These are phyloP conservation scores for Catagonus wagneri DNA, from an alignment of 2,113 vertebrate species.

Conservation along the genomic window DNA sequence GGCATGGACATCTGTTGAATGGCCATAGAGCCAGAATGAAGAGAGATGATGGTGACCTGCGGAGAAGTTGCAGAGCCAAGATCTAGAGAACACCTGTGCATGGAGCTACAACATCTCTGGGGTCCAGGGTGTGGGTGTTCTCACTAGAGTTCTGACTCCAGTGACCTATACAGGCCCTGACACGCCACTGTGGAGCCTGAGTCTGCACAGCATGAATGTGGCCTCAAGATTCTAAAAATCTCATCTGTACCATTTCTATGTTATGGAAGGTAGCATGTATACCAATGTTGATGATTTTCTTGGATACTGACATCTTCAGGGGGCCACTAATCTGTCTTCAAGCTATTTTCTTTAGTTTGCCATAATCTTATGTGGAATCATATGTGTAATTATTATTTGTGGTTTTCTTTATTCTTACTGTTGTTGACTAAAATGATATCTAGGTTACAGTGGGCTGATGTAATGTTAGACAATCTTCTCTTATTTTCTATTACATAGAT, in stretches of 20 bases:
- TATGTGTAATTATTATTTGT: neutral
- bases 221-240: neutral
- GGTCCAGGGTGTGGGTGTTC: neutral
- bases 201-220: rapidly evolving
- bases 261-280: neutral
- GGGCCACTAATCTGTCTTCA: neutral
- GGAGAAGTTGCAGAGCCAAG: rapidly evolving
- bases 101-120: neutral
- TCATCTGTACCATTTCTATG: neutral
- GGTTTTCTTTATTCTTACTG: neutral
- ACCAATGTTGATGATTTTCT: neutral
- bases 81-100: rapidly evolving
- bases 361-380: neutral
- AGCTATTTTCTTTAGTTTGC: neutral
- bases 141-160: neutral
- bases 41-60: neutral
- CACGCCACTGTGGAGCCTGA: neutral
- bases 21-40: neutral
- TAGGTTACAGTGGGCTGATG: neutral
- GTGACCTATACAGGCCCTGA: neutral
- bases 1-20: rapidly evolving
- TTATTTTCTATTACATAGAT: neutral
- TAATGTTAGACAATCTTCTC: neutral
- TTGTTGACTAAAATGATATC: neutral
- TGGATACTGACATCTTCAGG: neutral